These are phyloP conservation scores for Caenorhabditis tropicalis DNA, from an alignment of 1,140 invertebrate genomes.

Conservation along the genomic window DNA sequence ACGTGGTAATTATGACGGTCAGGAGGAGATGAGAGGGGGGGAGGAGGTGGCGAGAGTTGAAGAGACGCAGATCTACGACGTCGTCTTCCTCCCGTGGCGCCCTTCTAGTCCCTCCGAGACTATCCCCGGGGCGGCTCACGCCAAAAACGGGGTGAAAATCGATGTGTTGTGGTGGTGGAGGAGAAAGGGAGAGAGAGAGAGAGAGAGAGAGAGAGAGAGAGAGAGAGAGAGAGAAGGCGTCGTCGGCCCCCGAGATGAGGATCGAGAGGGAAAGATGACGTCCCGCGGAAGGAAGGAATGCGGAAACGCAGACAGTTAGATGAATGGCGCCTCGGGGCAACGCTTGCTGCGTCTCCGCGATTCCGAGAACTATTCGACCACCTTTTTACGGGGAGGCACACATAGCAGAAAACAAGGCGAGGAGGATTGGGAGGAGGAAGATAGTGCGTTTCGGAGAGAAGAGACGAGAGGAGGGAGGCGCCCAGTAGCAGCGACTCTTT, in stretches of 20 bases:
- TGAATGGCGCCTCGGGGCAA: conserved; percentile 38
- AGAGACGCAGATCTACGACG: no score
- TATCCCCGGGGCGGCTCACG: conserved; percentile 19
- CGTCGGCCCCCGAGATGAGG: not conserved
- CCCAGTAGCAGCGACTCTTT: conserved; percentile 8
- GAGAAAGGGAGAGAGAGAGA: no score
- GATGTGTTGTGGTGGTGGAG: conserved; percentile 12
- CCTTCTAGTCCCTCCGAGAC: not conserved
- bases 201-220: not conserved
- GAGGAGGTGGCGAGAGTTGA: not conserved
- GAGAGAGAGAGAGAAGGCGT: not conserved
- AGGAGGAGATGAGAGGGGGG: not conserved
- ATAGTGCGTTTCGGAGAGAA: not conserved
- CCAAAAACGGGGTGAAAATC: conserved; percentile 27
- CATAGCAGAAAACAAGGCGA: conserved; percentile 30
- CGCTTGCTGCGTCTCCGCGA: conserved; percentile 18
- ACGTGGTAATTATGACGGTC: conserved; percentile 43
- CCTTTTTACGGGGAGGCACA: conserved; percentile 8
- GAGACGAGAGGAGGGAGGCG: not conserved
- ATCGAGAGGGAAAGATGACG: conserved; percentile 1
- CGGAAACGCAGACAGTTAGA: conserved; percentile 16
- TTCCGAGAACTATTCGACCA: conserved; percentile 24
- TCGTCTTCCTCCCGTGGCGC: no score
- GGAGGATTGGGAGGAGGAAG: not conserved
- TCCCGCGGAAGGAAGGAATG: not conserved